These are phyloP conservation scores for Penaeus japonicus DNA, from an alignment of 1,140 invertebrate genomes.

Conservation along the genomic window DNA sequence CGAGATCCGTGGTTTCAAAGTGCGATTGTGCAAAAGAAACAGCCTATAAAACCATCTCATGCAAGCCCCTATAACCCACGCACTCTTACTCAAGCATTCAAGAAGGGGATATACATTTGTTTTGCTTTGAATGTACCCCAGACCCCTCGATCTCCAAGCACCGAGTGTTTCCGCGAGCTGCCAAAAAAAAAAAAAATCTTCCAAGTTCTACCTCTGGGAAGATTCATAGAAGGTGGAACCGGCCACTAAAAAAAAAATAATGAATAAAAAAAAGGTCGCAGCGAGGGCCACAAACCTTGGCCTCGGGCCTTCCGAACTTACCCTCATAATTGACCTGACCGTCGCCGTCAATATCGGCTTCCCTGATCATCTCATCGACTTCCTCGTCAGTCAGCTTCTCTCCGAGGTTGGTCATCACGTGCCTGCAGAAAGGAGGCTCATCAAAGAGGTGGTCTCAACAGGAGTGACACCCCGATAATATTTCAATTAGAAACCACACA, in stretches of 20 bases:
- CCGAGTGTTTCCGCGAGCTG: neutral
- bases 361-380: slow-evolving; percentile 70
- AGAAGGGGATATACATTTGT: no score
- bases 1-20: no score
- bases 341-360: slow-evolving; percentile 70
- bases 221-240: neutral
- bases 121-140: neutral
- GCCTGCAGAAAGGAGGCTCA: slow-evolving; percentile 53
- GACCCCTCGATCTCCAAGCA: neutral
- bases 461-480: no score
- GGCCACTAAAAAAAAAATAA: no score
- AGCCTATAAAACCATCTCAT: no score
- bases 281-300: neutral
- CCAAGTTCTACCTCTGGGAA: neutral
- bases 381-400: slow-evolving; percentile 71
- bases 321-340: slow-evolving; percentile 67
- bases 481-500: no score
- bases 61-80: no score
- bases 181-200: neutral
- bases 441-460: no score
- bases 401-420: slow-evolving; percentile 73
- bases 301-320: slow-evolving; percentile 51
- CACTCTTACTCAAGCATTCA: no score
- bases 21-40: no score
- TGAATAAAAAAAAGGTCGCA: neutral